These are phyloP conservation scores for Axis porcinus DNA, from an alignment of 2,113 vertebrate species.

Conservation along the genomic window DNA sequence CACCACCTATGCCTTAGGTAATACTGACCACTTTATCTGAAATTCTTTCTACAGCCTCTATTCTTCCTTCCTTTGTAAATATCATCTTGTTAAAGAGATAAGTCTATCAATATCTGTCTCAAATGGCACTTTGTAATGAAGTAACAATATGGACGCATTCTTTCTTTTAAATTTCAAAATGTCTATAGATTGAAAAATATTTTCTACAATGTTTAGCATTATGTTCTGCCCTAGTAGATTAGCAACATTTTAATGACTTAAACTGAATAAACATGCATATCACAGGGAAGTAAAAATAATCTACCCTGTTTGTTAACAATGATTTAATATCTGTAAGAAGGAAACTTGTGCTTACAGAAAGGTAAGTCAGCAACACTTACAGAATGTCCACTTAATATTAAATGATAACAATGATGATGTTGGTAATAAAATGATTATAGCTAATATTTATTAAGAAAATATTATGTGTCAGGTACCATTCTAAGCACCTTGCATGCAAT, in stretches of 20 bases:
- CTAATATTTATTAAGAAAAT: slow-evolving; percentile 5
- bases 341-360: not conserved
- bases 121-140: not conserved
- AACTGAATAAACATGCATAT: not conserved
- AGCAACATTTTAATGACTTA: not conserved
- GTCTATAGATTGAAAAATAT: not conserved
- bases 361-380: not conserved
- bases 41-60: not conserved
- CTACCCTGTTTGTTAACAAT: not conserved
- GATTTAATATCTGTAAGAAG: not conserved
- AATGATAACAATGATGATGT: not conserved
- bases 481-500: not conserved
- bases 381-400: not conserved
- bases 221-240: not conserved
- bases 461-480: not conserved
- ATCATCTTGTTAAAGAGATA: not conserved
- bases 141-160: not conserved
- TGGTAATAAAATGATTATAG: not conserved
- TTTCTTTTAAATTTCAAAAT: not conserved
- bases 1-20: not conserved
- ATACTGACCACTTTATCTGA: not conserved
- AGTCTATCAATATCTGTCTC: not conserved
- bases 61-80: not conserved
- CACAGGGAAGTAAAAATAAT: not conserved
- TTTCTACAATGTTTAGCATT: not conserved